phyloP scores from a whole-genome alignment of 1,140 invertebrate species.

The Papilio dardanus region DNA sequence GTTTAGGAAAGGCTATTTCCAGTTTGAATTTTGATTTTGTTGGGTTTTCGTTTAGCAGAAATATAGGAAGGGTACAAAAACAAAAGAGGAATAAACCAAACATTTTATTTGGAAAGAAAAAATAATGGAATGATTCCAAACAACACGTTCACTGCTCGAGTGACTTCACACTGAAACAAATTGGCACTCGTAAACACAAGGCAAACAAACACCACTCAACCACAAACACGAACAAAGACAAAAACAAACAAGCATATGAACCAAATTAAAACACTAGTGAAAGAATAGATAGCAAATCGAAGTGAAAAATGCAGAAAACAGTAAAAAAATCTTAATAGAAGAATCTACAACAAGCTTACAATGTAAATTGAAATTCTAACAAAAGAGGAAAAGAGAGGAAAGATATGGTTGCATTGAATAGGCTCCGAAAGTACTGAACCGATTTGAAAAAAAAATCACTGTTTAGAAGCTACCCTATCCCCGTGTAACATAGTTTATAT shows the following conservation, averaged over 20 bases:
- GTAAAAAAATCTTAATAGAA: too few species aligned
- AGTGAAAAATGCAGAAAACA: neutral
- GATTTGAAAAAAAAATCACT: too few species aligned
- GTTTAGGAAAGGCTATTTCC: neutral
- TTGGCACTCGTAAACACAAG: slow-evolving; percentile 41
- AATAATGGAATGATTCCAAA: neutral
- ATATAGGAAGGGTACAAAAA: slow-evolving; percentile 8
- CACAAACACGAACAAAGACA: neutral
- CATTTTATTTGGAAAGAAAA: slow-evolving; percentile 1
- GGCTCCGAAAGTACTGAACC: too few species aligned
- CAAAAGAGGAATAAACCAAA: slow-evolving; percentile 4
- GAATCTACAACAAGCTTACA: too few species aligned
- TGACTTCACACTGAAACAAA: slow-evolving; percentile 58
- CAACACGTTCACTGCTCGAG: slow-evolving; percentile 29
- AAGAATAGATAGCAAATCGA: neutral
- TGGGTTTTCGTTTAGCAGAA: neutral
- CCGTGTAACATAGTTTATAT: too few species aligned
- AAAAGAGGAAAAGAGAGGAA: too few species aligned
- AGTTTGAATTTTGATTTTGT: neutral
- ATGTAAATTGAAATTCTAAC: too few species aligned
- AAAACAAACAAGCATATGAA: too few species aligned
- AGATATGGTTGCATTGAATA: too few species aligned
- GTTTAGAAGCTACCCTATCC: too few species aligned
- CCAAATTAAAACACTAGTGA: too few species aligned
- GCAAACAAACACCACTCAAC: slow-evolving; percentile 5